These are phyloP conservation scores for Malthinus seriepunctatus DNA, from an alignment of 2,888 invertebrate genomes.

Conservation along the genomic window DNA sequence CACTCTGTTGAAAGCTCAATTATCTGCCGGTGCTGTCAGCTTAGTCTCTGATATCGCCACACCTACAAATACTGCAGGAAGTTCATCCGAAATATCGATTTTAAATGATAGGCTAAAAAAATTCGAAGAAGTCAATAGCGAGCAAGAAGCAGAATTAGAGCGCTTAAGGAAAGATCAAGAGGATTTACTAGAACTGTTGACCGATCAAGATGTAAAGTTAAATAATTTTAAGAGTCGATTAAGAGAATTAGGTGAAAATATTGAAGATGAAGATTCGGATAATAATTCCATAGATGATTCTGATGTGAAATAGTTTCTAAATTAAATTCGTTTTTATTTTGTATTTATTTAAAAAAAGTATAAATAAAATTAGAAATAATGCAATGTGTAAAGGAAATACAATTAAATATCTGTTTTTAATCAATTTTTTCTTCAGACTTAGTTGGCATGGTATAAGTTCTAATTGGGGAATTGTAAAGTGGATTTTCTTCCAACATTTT, in stretches of 20 bases:
- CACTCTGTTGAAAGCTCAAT: conserved; percentile 77
- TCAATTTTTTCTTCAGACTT: background rate
- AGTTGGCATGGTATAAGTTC: conserved; percentile 38
- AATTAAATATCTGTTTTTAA: background rate
- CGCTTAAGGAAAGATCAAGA: conserved; percentile 87
- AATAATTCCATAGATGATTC: conserved; percentile 38
- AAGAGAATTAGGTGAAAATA: conserved; percentile 49
- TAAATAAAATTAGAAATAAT: background rate
- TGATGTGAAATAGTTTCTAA: conserved; percentile 23
- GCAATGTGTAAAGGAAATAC: background rate
- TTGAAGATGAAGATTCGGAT: conserved; percentile 49
- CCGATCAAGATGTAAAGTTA: conserved; percentile 75
- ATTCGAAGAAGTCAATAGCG: conserved; percentile 49
- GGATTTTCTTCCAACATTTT: conserved; percentile 56
- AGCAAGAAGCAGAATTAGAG: conserved; percentile 60
- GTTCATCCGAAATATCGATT: background rate
- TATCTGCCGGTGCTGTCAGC: conserved; percentile 52
- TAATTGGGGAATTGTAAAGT: conserved; percentile 55
- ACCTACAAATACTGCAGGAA: background rate
- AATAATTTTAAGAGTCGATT: conserved; percentile 48
- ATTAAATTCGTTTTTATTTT: too few species aligned
- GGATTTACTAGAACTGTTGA: conserved; percentile 84
- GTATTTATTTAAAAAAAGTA: conserved; percentile 2
- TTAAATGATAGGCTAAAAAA: conserved; percentile 36
- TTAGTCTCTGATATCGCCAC: conserved; percentile 15